These are phyloP conservation scores for Dromococcyx pavoninus DNA, from an alignment of 2,797 vertebrate genomes.

Conservation along the genomic window DNA sequence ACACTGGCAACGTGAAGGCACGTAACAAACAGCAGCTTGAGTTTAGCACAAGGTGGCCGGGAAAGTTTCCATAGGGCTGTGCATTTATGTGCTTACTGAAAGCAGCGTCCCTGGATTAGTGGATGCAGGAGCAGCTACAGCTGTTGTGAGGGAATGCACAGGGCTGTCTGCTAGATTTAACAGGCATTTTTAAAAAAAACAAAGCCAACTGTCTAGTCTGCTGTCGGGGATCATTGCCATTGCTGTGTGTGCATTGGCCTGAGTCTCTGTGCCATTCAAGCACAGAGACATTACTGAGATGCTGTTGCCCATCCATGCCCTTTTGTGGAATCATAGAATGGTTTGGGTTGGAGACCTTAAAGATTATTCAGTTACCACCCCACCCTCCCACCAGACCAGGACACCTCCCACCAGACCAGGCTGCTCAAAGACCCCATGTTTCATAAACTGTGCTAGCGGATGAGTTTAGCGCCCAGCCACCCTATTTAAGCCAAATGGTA, in stretches of 20 bases:
- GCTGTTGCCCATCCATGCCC: background rate
- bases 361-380: too few species aligned
- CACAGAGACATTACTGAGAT: background rate
- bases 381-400: too few species aligned
- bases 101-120: background rate
- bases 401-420: too few species aligned
- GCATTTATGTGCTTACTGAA: fast-evolving
- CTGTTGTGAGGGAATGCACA: fast-evolving
- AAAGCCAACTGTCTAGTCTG: background rate
- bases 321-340: too few species aligned
- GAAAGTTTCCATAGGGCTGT: fast-evolving
- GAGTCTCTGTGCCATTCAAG: background rate
- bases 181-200: background rate
- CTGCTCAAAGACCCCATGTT: too few species aligned
- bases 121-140: background rate
- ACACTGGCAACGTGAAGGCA: background rate
- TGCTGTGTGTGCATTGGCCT: background rate
- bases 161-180: background rate
- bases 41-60: background rate
- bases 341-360: too few species aligned
- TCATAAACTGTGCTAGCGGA: fast-evolving
- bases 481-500: background rate
- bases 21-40: fast-evolving
- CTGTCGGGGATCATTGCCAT: background rate
- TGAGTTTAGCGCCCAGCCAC: fast-evolving